Conservation (phyloP, 2,797 vertebrate genomes). For the Choloepus didactylus region DNA sequence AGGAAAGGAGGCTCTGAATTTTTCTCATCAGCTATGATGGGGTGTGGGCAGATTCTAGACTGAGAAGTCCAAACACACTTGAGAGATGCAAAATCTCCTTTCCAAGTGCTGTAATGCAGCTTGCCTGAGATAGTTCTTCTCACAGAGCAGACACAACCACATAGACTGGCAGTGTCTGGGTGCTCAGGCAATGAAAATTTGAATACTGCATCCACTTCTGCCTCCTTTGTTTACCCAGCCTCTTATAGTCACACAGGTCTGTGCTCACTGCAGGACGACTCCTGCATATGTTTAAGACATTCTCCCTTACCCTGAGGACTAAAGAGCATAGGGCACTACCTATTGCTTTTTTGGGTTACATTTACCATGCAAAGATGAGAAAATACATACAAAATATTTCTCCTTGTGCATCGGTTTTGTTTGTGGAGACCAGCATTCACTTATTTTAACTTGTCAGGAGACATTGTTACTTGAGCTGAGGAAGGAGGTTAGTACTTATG, state of each 20-base stretch:
- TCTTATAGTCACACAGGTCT: not conserved
- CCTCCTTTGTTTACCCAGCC: not conserved
- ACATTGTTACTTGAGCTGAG: not conserved
- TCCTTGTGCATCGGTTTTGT: not conserved
- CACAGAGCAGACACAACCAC: not conserved
- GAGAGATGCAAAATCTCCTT: not conserved
- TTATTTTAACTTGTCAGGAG: not conserved
- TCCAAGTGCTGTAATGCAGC: not conserved
- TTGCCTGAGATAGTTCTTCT: not conserved
- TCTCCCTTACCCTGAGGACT: not conserved
- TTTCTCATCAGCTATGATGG: not conserved
- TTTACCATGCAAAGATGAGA: not conserved
- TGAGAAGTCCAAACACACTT: not conserved
- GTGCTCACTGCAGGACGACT: no score
- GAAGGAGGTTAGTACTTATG: not conserved
- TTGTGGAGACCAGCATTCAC: not conserved
- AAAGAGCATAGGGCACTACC: no score
- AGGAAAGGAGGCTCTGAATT: not conserved
- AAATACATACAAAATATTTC: not conserved
- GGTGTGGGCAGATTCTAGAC: not conserved
- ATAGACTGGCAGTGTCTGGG: not conserved
- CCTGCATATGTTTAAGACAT: not conserved
- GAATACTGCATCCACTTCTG: not conserved
- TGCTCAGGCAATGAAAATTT: not conserved
- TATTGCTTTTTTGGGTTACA: not conserved